phyloP scores from a whole-genome alignment of 2,888 invertebrate species.

The Cataglyphis livida region DNA sequence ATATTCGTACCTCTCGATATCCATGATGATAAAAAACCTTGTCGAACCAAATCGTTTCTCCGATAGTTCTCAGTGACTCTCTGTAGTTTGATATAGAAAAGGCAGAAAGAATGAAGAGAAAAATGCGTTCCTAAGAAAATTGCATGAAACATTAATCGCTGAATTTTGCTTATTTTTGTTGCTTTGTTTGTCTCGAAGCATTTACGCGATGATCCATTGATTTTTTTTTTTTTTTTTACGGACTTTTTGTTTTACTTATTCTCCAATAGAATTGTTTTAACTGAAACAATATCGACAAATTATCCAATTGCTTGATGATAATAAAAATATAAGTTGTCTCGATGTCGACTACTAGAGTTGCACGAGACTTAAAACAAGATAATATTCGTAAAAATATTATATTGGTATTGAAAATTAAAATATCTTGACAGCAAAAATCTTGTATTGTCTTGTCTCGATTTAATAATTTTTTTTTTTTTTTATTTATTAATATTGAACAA shows the following conservation, averaged over 20 bases:
- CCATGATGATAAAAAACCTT: slow-evolving; percentile 20
- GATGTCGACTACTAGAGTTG: not conserved
- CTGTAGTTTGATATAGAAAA: not conserved
- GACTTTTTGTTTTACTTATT: not conserved
- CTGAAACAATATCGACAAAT: not conserved
- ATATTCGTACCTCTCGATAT: slow-evolving; percentile 9
- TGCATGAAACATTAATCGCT: not conserved
- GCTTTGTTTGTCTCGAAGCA: not conserved
- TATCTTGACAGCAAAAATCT: too few relatives aligned
- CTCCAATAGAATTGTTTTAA: not conserved
- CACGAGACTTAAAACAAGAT: too few relatives aligned
- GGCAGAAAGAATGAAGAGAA: not conserved
- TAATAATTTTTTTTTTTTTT: too few relatives aligned
- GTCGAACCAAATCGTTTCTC: slow-evolving; percentile 25
- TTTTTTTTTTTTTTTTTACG: not conserved
- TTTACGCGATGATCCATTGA: not conserved
- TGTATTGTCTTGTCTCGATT: too few relatives aligned
- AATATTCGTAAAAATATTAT: too few relatives aligned
- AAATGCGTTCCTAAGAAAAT: slow-evolving; percentile 1
- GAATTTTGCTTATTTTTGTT: not conserved
- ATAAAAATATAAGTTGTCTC: not conserved
- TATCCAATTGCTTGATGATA: not conserved
- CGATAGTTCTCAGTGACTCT: not conserved
- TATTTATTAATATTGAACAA: too few relatives aligned
- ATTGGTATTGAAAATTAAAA: too few relatives aligned